These are phyloP conservation scores for Hydractinia symbiolongicarpus DNA, from an alignment of 30 jellyfish, hydroid and myxozoan genomes.

Conservation along the genomic window DNA sequence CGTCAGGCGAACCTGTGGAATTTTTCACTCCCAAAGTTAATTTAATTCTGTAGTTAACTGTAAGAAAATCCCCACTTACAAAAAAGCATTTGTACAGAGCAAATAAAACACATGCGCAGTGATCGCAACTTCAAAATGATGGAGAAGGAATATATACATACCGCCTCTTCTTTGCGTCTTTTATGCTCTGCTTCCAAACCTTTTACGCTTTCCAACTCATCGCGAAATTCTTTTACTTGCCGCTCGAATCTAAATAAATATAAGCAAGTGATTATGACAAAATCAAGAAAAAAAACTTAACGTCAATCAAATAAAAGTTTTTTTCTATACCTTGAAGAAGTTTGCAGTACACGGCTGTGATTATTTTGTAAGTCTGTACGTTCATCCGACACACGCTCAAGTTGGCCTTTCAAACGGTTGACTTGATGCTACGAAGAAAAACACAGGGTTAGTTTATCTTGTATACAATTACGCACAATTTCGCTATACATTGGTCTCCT, in stretches of 20 bases:
- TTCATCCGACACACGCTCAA: slow-evolving; percentile 78
- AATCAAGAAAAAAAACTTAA: not conserved
- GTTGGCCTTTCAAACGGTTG: slow-evolving; percentile 61
- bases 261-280: not conserved
- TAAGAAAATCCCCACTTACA: too few species aligned
- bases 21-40: too few species aligned
- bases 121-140: not conserved
- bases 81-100: too few species aligned
- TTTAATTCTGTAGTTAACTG: too few species aligned
- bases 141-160: slow-evolving; percentile 21
- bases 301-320: not conserved
- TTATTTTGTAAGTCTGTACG: slow-evolving; percentile 46
- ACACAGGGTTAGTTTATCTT: not conserved
- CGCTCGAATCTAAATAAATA: slow-evolving; percentile 58
- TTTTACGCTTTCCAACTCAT: slow-evolving; percentile 49
- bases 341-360: slow-evolving; percentile 69
- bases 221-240: slow-evolving; percentile 51
- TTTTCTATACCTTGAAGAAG: slow-evolving; percentile 49
- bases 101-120: too few species aligned
- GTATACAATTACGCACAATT: too few species aligned
- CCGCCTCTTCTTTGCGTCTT: slow-evolving; percentile 85
- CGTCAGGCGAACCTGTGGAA: too few species aligned
- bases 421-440: slow-evolving; percentile 73
- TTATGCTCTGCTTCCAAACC: slow-evolving; percentile 87
- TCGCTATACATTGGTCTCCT: too few species aligned